Evolutionary conservation across 2,888 invertebrate species (phyloP).

Genomic region (Heliconius ethilla): DNA sequence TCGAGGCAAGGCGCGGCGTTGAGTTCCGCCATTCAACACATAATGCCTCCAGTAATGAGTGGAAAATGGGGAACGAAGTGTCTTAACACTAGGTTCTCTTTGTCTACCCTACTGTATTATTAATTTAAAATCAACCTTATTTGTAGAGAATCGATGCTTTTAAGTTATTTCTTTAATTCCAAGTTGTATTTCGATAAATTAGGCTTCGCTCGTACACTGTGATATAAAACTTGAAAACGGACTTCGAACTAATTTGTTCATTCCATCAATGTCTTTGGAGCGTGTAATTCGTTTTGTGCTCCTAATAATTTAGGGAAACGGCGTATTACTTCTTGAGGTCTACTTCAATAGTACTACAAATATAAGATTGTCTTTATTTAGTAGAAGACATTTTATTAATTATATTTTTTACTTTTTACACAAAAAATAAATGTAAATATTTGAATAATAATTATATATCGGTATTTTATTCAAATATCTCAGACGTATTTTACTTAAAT

Average conservation of each 20-base stretch:
- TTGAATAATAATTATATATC: no score
- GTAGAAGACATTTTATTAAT: no score
- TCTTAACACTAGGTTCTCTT: no score
- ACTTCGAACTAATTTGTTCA: constrained; percentile 9
- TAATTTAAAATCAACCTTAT: neutral
- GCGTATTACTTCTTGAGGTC: constrained; percentile 16
- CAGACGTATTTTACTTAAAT: no score
- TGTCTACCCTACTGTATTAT: no score
- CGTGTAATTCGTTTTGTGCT: constrained; percentile 28
- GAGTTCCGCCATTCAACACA: no score
- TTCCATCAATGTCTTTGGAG: constrained; percentile 13
- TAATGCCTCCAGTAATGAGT: no score
- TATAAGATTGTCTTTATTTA: neutral
- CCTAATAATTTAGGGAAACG: constrained; percentile 19
- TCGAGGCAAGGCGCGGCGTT: no score
- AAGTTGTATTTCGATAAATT: neutral
- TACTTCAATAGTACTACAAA: neutral
- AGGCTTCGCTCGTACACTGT: neutral
- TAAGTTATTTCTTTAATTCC: neutral
- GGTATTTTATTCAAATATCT: no score
- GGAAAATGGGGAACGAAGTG: no score
- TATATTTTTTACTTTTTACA: no score
- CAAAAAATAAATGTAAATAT: no score
- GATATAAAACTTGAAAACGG: constrained; percentile 7
- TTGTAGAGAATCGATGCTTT: neutral